Conservation (phyloP, 2,888 invertebrate species). For the Drosophila testacea region DNA sequence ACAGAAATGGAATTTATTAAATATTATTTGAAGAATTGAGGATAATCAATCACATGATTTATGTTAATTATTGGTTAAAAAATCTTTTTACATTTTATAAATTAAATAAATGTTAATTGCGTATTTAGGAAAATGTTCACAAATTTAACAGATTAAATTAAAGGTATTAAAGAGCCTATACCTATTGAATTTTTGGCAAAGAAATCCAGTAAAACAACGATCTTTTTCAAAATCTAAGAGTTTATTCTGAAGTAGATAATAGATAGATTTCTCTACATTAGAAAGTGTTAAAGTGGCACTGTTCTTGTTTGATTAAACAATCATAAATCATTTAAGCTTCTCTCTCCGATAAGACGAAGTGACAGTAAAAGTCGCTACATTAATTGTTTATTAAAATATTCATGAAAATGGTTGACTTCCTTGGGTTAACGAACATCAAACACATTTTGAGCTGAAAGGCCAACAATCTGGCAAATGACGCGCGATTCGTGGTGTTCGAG, state of each 20-base stretch:
- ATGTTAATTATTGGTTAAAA: not conserved
- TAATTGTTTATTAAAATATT: slow-evolving; percentile 7
- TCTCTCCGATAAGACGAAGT: not conserved
- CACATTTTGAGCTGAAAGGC: slow-evolving; percentile 39
- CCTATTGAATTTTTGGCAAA: no score
- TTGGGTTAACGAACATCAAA: slow-evolving; percentile 35
- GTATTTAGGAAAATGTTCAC: not conserved
- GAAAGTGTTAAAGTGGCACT: no score
- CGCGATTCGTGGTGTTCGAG: slow-evolving; percentile 27
- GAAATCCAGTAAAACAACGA: no score
- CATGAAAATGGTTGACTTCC: slow-evolving; percentile 2
- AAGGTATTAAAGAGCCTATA: no score
- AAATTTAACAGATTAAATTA: not conserved
- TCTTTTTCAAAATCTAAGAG: no score
- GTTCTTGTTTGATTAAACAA: no score
- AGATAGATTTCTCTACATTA: no score
- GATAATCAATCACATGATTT: no score
- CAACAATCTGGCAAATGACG: slow-evolving; percentile 71
- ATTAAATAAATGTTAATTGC: not conserved
- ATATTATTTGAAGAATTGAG: not conserved
- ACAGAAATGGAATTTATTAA: not conserved
- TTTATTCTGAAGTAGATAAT: no score
- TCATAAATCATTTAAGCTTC: not conserved
- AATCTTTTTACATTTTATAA: no score
- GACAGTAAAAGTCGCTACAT: not conserved